These are phyloP conservation scores for Congeria kusceri DNA, from an alignment of 2,888 invertebrate genomes.

Conservation along the genomic window DNA sequence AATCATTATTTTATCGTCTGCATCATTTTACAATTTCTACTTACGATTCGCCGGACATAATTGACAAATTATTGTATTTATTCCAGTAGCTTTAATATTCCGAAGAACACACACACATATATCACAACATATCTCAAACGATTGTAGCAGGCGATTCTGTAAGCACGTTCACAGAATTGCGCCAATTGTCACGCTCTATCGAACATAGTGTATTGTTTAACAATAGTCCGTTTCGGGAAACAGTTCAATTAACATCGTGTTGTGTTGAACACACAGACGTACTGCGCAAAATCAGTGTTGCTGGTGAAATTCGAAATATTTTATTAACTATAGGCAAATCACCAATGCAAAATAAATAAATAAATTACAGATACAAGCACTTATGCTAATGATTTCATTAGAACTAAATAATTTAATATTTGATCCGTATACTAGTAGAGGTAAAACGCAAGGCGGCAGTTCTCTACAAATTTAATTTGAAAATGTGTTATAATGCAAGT, in stretches of 20 bases:
- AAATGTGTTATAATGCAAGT: no score
- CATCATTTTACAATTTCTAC: conserved; percentile 11
- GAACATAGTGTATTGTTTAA: conserved; percentile 8
- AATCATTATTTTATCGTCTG: not conserved
- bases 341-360: not conserved
- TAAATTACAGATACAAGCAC: not conserved
- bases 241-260: not conserved
- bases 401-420: no score
- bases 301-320: no score
- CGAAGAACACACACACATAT: not conserved
- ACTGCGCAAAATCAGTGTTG: no score
- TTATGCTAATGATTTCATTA: not conserved
- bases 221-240: conserved; percentile 3
- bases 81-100: not conserved
- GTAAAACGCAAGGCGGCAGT: no score
- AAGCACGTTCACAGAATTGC: conserved; percentile 11
- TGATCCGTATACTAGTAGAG: no score
- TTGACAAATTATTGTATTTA: not conserved
- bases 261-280: no score
- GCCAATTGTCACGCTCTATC: conserved; percentile 9
- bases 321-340: not conserved
- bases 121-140: not conserved
- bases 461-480: no score
- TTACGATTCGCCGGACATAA: conserved; percentile 58
- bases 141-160: conserved; percentile 4